Evolutionary conservation across 2,797 vertebrate species (phyloP).

Genomic region (Strix occidentalis): DNA sequence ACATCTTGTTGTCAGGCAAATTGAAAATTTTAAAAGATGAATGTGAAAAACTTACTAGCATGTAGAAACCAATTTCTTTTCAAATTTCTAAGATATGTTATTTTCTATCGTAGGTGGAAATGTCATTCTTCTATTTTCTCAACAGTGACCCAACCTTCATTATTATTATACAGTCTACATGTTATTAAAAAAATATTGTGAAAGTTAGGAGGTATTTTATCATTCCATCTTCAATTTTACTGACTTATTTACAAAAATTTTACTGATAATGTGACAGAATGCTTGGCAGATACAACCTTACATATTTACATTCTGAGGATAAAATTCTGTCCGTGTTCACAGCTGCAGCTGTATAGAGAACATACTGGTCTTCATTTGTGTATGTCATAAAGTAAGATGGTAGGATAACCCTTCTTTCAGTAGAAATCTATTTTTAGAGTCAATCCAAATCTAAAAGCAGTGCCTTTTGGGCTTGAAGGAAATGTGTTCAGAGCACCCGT

Average conservation of each 20-base stretch:
- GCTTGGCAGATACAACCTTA: neutral
- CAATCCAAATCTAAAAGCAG: neutral
- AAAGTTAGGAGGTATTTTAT: neutral
- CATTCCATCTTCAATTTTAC: neutral
- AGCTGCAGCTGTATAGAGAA: neutral
- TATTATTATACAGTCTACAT: neutral
- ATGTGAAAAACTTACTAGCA: neutral
- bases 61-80: neutral
- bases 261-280: neutral
- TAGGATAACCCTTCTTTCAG: neutral
- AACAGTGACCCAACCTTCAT: neutral
- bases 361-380: neutral
- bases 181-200: neutral
- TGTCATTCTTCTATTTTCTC: neutral
- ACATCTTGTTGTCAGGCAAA: neutral
- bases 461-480: neutral
- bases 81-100: neutral
- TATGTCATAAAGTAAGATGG: neutral
- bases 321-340: neutral
- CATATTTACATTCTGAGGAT: neutral
- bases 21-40: neutral
- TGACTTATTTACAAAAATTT: neutral
- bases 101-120: neutral
- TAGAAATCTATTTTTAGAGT: neutral
- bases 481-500: neutral